phyloP scores from a whole-genome alignment of 2,113 vertebrate species.

The Romanogobio albipinnatus region DNA sequence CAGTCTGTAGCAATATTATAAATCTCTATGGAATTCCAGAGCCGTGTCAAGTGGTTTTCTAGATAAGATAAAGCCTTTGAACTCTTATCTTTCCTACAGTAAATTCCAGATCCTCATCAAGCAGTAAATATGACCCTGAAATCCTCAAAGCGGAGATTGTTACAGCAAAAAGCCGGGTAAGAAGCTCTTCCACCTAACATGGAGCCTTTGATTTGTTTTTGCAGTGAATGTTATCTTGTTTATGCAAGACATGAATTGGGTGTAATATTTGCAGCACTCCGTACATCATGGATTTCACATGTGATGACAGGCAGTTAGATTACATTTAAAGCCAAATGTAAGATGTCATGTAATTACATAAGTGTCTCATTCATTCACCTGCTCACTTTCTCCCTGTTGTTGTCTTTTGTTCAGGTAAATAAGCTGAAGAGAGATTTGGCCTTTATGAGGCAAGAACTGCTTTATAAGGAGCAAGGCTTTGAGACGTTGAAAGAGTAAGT shows the following conservation, averaged over 20 bases:
- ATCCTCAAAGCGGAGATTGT: constrained; percentile 98
- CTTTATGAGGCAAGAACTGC: constrained; percentile 93
- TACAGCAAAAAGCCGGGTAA: constrained; percentile 95
- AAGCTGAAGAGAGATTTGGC: constrained; percentile 95
- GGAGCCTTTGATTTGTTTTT: not conserved
- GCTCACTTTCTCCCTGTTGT: not conserved
- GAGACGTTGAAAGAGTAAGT: constrained; percentile 94
- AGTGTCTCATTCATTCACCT: constrained; percentile 1
- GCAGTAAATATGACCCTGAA: constrained; percentile 97
- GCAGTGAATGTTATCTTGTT: constrained; percentile 27
- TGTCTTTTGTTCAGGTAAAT: constrained; percentile 82
- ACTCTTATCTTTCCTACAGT: constrained; percentile 77
- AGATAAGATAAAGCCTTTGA: constrained; percentile 54
- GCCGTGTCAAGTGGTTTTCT: not conserved
- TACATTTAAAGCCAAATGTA: constrained; percentile 8
- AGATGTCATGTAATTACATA: constrained; percentile 4
- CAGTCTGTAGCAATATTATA: not conserved
- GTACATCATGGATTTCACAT: not conserved
- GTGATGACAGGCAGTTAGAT: not conserved
- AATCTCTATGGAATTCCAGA: constrained; percentile 25
- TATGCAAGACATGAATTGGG: not conserved
- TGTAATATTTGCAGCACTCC: not conserved
- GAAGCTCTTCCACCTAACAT: constrained; percentile 50
- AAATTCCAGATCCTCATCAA: constrained; percentile 91
- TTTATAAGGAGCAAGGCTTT: constrained; percentile 94